Conservation (phyloP, 2,888 invertebrate species). For the Lomographa bimaculata region DNA sequence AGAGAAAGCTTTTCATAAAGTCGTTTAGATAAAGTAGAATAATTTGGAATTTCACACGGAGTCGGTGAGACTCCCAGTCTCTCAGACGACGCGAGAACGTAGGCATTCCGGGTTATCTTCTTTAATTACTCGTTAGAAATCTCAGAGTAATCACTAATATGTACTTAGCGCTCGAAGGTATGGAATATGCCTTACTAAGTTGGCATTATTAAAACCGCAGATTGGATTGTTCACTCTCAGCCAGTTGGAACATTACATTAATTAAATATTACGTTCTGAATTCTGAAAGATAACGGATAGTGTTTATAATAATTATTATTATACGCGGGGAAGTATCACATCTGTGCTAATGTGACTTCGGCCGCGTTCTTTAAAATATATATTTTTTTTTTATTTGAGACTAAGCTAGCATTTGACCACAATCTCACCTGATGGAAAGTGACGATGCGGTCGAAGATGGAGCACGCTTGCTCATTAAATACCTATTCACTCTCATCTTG, state of each 20-base stretch:
- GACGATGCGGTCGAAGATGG: no score
- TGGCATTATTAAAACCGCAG: conserved; percentile 2
- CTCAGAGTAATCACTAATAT: conserved; percentile 6
- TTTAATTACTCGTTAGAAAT: conserved; percentile 6
- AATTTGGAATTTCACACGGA: conserved; percentile 28
- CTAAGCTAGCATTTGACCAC: no score
- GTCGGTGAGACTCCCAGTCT: conserved; percentile 2
- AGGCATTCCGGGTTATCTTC: conserved; percentile 13
- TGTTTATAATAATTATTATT: no score
- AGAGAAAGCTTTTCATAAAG: conserved; percentile 34
- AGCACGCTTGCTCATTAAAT: no score
- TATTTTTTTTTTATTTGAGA: no score
- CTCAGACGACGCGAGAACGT: conserved; percentile 20
- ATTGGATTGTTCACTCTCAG: background rate
- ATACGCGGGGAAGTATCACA: no score
- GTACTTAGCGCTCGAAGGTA: background rate
- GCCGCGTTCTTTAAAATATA: no score
- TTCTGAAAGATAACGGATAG: no score
- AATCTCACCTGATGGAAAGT: no score
- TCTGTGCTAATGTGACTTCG: no score
- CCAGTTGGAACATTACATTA: background rate
- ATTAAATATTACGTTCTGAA: conserved; percentile 1
- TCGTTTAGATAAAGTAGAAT: conserved; percentile 36
- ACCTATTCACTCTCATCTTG: no score
- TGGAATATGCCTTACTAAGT: background rate